Percentiles rank a stretch among this genome's conserved stretches.
Conservation (phyloP, 2,888 invertebrate genomes). For the Heliconius hortense region DNA sequence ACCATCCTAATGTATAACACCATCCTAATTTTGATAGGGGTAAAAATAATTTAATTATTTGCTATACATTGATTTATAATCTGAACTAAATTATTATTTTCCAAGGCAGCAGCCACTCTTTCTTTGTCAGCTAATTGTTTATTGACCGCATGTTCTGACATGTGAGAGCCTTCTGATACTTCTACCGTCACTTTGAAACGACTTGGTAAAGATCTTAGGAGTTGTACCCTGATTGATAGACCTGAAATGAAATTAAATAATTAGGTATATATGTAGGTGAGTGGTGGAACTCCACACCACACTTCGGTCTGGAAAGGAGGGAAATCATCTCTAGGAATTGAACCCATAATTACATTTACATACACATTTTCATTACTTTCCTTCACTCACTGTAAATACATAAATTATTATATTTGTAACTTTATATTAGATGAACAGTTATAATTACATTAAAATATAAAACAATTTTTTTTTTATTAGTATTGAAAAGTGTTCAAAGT, state of each 20-base stretch:
- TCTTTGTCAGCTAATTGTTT: conserved; percentile 99
- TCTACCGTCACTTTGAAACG: conserved; percentile 93
- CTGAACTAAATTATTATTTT: conserved; percentile 94
- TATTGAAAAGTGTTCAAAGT: no score
- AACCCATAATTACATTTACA: neutral
- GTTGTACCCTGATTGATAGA: conserved; percentile 94
- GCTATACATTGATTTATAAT: conserved; percentile 96
- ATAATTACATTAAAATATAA: no score
- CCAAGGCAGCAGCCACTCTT: conserved; percentile 97
- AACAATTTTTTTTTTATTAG: no score
- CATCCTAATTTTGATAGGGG: no score
- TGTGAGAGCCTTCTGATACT: conserved; percentile 96
- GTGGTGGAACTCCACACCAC: neutral
- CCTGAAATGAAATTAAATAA: conserved; percentile 68
- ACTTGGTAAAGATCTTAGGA: conserved; percentile 91
- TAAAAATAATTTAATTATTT: conserved; percentile 6
- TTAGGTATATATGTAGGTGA: neutral
- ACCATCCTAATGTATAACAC: no score
- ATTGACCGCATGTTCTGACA: conserved; percentile 95
- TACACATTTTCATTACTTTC: no score
- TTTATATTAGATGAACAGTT: no score
- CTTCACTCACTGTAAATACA: no score
- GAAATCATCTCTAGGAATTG: neutral
- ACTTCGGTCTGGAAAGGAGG: neutral
- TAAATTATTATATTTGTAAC: no score